Evolutionary conservation across 2,113 vertebrate genomes (phyloP), one percentile per base, ranked within the genome.

Genomic region (Corythornis madagascariensis): DNA sequence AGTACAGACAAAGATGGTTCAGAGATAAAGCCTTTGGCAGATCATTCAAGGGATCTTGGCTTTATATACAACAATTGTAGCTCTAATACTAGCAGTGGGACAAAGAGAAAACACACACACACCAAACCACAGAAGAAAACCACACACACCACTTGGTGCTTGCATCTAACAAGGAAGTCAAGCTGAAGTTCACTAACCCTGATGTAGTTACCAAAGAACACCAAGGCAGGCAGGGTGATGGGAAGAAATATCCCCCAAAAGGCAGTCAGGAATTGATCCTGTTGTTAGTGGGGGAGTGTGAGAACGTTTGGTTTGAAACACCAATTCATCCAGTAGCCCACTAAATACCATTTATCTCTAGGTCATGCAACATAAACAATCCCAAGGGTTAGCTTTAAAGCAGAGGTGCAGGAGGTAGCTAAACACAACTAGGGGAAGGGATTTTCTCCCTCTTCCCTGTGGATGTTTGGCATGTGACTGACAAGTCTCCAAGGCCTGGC

Each of bases 1-100:
- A 94, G 96, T 93, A 93, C 85, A 91, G 94, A 89, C 92, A 92
- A 80, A 95, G 95, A 96, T 93, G 81, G 72, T 65, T 88, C 75
- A 83, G 64, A 89, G 92, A 96, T 94, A 96, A 96, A 91, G 73
- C 64, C 64, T 87, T 83, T 96, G 91, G 87, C 94, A 92, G 67
- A 93, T 95, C 64, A 28, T 92, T 96, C 75, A 89, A 89, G 91
- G 72, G 65, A 92, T 94, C 87, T 92, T 93, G 89, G 75, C 92
- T 92, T 92, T 92, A 94, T 96, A 78, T 92, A 93, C 91, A 96
- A 81, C 92, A 92, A 95, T 91, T 87, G 76, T 71, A 89, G 79
- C 85, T 95, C 85, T 92, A 94, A 96, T 93, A 94, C 67, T 79
- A 91, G 60, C 88, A 71, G 60, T 43, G 95, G 83, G 90, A 95